phyloP scores from a whole-genome alignment of 2,797 vertebrate genomes.

The Prionace glauca region DNA sequence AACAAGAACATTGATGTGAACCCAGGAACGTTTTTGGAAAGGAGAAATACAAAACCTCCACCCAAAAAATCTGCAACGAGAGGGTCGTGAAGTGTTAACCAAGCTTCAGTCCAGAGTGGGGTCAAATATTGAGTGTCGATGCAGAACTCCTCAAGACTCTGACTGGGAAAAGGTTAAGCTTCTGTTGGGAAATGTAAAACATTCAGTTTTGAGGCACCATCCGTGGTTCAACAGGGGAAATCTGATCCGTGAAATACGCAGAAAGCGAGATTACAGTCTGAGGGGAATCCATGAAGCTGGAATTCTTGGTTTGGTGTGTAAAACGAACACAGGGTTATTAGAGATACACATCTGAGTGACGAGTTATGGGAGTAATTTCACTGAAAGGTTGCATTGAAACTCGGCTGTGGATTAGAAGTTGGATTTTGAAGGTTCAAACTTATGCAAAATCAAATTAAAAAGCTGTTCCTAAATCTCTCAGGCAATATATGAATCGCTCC shows the following conservation, averaged over 20 bases:
- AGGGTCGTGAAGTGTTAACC: neutral
- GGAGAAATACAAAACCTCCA: neutral
- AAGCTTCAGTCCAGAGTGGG: neutral
- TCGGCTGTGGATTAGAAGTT: neutral
- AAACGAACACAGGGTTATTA: neutral
- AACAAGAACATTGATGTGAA: neutral
- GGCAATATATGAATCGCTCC: neutral
- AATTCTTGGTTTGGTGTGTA: neutral
- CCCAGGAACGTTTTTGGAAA: neutral
- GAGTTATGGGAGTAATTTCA: neutral
- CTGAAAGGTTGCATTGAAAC: neutral
- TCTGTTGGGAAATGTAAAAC: neutral
- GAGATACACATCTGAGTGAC: neutral
- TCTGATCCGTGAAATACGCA: neutral
- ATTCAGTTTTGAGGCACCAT: neutral
- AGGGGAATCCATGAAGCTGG: neutral
- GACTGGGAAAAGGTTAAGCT: neutral
- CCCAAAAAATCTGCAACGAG: neutral
- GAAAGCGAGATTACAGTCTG: neutral
- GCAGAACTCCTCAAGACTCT: neutral
- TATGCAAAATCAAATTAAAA: neutral
- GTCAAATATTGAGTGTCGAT: neutral
- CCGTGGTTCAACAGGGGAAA: neutral
- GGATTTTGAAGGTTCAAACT: neutral
- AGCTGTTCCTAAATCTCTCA: neutral